phyloP scores from a whole-genome alignment of 2,797 vertebrate species.

The Lycodopsis pacificus region DNA sequence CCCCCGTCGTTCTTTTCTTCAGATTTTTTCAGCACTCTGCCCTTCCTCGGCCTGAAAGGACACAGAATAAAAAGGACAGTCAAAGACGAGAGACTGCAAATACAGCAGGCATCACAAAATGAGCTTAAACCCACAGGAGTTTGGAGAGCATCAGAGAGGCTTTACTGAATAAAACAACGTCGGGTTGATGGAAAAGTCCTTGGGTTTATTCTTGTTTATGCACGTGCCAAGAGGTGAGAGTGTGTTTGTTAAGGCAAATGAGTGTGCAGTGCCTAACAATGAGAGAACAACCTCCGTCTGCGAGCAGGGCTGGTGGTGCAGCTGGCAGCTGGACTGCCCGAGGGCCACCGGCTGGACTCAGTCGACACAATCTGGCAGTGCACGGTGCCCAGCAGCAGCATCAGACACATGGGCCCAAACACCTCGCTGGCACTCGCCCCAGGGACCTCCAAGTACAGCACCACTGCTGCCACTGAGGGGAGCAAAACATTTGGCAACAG shows the following conservation, averaged over 20 bases:
- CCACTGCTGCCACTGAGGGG: conserved; percentile 87
- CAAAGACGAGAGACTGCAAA: background rate
- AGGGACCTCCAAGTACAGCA: conserved; percentile 90
- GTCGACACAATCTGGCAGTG: conserved; percentile 99
- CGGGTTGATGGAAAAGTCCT: conserved; percentile 3
- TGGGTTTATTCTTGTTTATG: conserved; percentile 24
- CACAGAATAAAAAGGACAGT: conserved; percentile 35
- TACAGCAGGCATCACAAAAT: background rate
- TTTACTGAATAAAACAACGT: background rate
- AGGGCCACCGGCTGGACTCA: conserved; percentile 85
- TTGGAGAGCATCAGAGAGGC: background rate
- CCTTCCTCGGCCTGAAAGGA: conserved; percentile 83
- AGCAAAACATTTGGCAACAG: conserved; percentile 65
- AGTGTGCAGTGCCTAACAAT: conserved; percentile 57
- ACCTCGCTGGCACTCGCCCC: conserved; percentile 90
- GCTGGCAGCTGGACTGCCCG: conserved; percentile 76
- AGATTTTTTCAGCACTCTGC: conserved; percentile 83
- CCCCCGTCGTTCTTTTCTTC: conserved; percentile 82
- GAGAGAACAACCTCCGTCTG: conserved; percentile 87
- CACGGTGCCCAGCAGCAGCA: conserved; percentile 97
- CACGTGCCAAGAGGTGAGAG: conserved; percentile 26
- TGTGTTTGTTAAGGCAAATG: conserved; percentile 34
- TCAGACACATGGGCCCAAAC: conserved; percentile 93
- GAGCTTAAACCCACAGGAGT: background rate
- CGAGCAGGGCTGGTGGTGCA: conserved; percentile 85